A percentile compares a stretch with the other conserved stretches of the same genome.
Conservation (phyloP, 2,113 vertebrate genomes). For the Lamprologus lemairii region DNA sequence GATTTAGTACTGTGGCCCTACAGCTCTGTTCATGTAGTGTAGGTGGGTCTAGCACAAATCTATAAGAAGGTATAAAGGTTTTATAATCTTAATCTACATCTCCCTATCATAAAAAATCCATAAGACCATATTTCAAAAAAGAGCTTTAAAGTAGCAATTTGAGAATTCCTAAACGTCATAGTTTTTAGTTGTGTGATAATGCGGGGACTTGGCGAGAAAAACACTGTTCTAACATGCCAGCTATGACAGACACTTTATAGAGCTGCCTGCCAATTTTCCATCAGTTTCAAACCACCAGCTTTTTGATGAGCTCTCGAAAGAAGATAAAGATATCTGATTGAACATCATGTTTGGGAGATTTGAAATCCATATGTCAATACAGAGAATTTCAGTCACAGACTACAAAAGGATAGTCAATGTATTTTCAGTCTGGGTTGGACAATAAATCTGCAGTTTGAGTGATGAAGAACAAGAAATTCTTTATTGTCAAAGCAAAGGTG, state of each 20-base stretch:
- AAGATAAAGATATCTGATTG: background rate
- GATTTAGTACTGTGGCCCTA: background rate
- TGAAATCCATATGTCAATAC: background rate
- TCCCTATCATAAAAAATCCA: background rate
- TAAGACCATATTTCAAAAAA: background rate
- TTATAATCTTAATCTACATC: background rate
- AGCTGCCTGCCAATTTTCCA: background rate
- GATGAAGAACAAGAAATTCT: background rate
- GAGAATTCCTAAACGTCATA: background rate
- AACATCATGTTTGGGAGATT: background rate
- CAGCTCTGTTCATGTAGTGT: background rate
- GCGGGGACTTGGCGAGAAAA: background rate
- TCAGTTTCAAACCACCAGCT: background rate
- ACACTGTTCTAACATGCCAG: background rate
- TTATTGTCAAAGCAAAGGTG: background rate
- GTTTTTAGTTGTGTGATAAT: background rate
- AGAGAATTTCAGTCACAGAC: background rate
- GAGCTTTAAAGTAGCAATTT: background rate
- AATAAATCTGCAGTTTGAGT: background rate
- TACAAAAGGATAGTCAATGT: background rate
- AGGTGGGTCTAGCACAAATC: background rate
- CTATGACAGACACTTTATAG: background rate
- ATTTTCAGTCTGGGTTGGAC: background rate
- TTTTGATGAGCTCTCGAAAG: background rate
- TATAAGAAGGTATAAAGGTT: background rate